phyloP scores from a whole-genome alignment of 1,140 invertebrate genomes.

The Drosophila kepulauana region DNA sequence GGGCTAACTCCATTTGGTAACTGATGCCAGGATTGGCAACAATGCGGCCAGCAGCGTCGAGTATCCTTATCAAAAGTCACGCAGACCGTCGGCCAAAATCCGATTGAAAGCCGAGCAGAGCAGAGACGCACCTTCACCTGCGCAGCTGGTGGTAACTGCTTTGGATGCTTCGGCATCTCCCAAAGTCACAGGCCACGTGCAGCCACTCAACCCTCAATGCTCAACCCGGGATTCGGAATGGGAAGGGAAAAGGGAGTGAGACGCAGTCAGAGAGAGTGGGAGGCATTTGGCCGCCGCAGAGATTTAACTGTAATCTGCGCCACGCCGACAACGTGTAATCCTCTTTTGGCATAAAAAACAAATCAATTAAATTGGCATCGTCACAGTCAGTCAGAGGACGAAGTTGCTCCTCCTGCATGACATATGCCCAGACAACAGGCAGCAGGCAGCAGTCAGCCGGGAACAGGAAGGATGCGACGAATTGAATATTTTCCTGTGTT shows the following conservation, averaged over 20 bases:
- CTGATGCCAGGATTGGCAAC: slow-evolving; percentile 46
- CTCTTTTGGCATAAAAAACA: slow-evolving; percentile 84
- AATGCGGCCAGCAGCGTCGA: slow-evolving; percentile 8
- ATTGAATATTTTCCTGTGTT: slow-evolving; percentile 81
- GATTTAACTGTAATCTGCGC: slow-evolving; percentile 70
- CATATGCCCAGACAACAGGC: slow-evolving; percentile 24
- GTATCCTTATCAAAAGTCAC: slow-evolving; percentile 33
- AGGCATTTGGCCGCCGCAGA: slow-evolving; percentile 26
- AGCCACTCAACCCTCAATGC: slow-evolving; percentile 63
- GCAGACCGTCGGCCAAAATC: not conserved
- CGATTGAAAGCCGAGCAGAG: slow-evolving; percentile 27
- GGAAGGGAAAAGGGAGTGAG: not conserved
- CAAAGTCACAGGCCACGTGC: slow-evolving; percentile 73
- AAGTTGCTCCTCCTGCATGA: slow-evolving; percentile 34
- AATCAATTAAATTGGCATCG: slow-evolving; percentile 82
- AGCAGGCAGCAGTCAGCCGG: slow-evolving; percentile 3
- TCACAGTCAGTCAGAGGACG: slow-evolving; percentile 43
- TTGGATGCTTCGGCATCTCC: slow-evolving; percentile 37
- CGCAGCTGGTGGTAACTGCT: slow-evolving; percentile 78
- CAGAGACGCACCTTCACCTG: slow-evolving; percentile 63
- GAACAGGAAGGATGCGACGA: slow-evolving; percentile 82
- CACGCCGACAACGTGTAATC: slow-evolving; percentile 73
- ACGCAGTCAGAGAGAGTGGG: not conserved
- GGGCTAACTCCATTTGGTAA: slow-evolving; percentile 54
- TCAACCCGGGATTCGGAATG: not conserved